Evolutionary conservation across 1,140 invertebrate genomes (phyloP).

Genomic region (Drosophila mauritiana): DNA sequence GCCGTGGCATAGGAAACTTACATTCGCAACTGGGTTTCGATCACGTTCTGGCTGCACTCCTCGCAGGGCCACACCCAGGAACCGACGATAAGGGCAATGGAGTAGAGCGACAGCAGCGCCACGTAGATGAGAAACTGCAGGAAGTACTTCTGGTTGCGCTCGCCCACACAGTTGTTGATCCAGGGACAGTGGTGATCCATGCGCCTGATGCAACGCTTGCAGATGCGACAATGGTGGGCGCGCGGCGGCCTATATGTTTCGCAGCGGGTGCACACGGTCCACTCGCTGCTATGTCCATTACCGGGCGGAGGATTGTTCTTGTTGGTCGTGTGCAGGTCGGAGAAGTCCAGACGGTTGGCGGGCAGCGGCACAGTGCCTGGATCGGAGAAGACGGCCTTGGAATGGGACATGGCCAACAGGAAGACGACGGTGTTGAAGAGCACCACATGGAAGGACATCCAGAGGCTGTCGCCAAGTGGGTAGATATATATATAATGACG

Average conservation of each 20-base stretch:
- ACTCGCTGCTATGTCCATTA: conserved; percentile 87
- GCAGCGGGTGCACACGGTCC: conserved; percentile 94
- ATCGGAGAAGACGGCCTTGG: conserved; percentile 94
- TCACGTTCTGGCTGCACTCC: conserved; percentile 88
- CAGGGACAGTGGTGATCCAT: conserved; percentile 96
- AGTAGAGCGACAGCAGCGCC: conserved; percentile 88
- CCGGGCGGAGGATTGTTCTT: conserved; percentile 72
- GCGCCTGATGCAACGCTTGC: conserved; percentile 92
- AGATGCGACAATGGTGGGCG: conserved; percentile 96
- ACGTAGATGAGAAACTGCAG: conserved; percentile 96
- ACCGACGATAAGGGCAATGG: conserved; percentile 89
- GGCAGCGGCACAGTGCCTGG: conserved; percentile 95
- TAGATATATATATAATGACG: neutral
- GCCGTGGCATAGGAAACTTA: conserved; percentile 85
- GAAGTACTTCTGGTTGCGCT: conserved; percentile 97
- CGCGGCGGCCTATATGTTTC: conserved; percentile 93
- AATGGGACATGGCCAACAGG: conserved; percentile 90
- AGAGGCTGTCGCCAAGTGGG: conserved; percentile 87
- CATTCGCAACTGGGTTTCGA: conserved; percentile 91
- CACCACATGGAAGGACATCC: conserved; percentile 93
- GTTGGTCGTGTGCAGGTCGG: conserved; percentile 90
- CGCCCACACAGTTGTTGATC: conserved; percentile 98
- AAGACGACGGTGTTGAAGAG: conserved; percentile 93
- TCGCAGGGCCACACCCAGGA: conserved; percentile 92
- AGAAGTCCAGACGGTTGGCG: conserved; percentile 92